Conservation (phyloP, 2,113 vertebrate species). For the Nycticebus coucang region DNA sequence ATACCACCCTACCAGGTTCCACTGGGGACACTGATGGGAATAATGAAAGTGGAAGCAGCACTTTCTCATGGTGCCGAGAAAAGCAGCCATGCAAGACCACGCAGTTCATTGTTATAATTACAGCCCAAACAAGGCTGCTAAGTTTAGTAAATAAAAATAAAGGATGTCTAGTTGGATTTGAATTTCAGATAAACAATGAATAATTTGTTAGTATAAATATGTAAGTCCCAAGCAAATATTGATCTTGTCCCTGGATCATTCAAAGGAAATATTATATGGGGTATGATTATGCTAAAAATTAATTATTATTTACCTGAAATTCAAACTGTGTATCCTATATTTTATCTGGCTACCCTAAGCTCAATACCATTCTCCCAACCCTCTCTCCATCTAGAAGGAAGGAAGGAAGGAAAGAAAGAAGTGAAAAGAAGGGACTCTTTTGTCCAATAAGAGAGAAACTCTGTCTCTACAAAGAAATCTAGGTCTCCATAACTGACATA, state of each 20-base stretch:
- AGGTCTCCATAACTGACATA: not conserved
- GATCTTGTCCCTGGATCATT: not conserved
- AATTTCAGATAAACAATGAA: conserved; percentile 52
- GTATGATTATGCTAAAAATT: not conserved
- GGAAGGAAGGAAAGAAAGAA: too few species aligned
- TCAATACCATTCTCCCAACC: not conserved
- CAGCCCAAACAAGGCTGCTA: not conserved
- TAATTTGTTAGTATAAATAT: conserved; percentile 36
- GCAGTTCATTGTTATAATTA: not conserved
- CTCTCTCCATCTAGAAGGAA: not conserved
- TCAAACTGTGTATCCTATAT: not conserved
- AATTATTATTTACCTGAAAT: conserved; percentile 44
- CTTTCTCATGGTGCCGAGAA: not conserved
- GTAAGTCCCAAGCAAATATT: conserved; percentile 13
- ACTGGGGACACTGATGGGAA: not conserved
- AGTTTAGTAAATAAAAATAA: not conserved
- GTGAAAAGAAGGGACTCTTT: fast-evolving
- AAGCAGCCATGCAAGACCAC: not conserved
- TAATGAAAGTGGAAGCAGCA: not conserved
- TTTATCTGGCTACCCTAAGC: not conserved
- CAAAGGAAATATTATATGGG: not conserved
- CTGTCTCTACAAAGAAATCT: not conserved
- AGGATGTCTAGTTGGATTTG: not conserved
- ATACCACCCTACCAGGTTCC: not conserved
- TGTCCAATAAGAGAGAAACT: not conserved